Percentiles rank a stretch among this genome's conserved stretches.
phyloP scores from a whole-genome alignment of 2,888 invertebrate species.

The Drosophila affinis region DNA sequence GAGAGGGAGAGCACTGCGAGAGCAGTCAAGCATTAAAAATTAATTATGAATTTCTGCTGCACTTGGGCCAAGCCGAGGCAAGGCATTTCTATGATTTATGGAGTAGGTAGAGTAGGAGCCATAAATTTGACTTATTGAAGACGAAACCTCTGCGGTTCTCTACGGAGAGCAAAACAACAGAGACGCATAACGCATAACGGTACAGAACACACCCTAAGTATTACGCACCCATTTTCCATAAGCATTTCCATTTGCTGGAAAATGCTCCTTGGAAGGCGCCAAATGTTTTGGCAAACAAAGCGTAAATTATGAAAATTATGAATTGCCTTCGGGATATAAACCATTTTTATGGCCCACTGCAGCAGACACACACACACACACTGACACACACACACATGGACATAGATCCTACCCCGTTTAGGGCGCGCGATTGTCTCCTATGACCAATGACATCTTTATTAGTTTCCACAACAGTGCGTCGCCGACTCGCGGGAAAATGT shows the following conservation, averaged over 20 bases:
- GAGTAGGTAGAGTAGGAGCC: slow-evolving; percentile 60
- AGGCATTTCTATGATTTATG: slow-evolving; percentile 68
- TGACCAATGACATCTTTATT: slow-evolving; percentile 75
- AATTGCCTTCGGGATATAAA: slow-evolving; percentile 67
- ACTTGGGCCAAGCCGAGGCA: slow-evolving; percentile 27
- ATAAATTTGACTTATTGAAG: slow-evolving; percentile 72
- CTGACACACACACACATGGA: background rate
- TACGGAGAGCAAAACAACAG: slow-evolving; percentile 45
- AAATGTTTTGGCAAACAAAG: slow-evolving; percentile 76
- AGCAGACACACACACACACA: background rate
- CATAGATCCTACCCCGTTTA: slow-evolving; percentile 33
- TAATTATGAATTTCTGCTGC: slow-evolving; percentile 67
- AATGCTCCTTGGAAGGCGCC: slow-evolving; percentile 60
- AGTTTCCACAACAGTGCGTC: slow-evolving; percentile 72
- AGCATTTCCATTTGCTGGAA: slow-evolving; percentile 45
- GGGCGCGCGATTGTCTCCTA: slow-evolving; percentile 54
- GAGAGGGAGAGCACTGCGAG: slow-evolving; percentile 31
- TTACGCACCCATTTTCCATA: slow-evolving; percentile 43
- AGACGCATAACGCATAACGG: background rate
- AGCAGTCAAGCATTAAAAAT: slow-evolving; percentile 75
- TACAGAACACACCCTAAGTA: slow-evolving; percentile 51
- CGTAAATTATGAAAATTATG: slow-evolving; percentile 79
- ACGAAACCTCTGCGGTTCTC: slow-evolving; percentile 57
- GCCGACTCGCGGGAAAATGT: slow-evolving; percentile 57
- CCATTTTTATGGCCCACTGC: slow-evolving; percentile 58